Conservation (phyloP, 1,140 invertebrate genomes). For the Dicyema japonicum region DNA sequence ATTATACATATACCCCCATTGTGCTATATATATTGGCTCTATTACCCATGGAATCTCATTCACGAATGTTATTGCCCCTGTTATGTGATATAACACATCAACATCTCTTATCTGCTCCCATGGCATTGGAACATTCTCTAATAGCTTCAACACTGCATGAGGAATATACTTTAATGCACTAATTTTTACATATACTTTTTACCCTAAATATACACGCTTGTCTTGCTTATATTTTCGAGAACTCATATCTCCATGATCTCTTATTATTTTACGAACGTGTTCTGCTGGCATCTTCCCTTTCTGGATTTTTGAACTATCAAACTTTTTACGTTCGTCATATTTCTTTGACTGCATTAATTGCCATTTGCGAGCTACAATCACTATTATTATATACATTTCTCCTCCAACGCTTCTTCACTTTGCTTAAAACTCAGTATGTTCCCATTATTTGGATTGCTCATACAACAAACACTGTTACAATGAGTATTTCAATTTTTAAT, state of each 20-base stretch:
- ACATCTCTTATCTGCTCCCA: conserved; percentile 99
- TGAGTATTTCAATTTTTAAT: no score
- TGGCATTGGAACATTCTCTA: conserved; percentile 99
- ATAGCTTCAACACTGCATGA: conserved; percentile 80
- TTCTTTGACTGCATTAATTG: conserved; percentile 81
- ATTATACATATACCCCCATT: conserved; percentile 41
- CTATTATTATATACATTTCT: background rate
- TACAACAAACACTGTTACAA: no score
- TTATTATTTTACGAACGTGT: conserved; percentile 84
- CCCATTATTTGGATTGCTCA: no score
- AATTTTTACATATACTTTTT: conserved; percentile 7
- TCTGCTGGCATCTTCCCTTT: conserved; percentile 99
- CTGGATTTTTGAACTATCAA: conserved; percentile 88
- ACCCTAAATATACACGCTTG: conserved; percentile 84
- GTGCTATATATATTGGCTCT: conserved; percentile 88
- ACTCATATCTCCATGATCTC: conserved; percentile 98
- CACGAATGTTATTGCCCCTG: conserved; percentile 96
- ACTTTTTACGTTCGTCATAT: conserved; percentile 83
- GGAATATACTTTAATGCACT: conserved; percentile 94
- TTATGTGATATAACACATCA: conserved; percentile 78
- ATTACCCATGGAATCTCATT: conserved; percentile 99
- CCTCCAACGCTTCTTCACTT: no score
- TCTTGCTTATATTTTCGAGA: conserved; percentile 89
- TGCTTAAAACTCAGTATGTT: no score
- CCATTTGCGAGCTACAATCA: conserved; percentile 53